Conservation (phyloP, 2,113 vertebrate species). For the Colius striatus region DNA sequence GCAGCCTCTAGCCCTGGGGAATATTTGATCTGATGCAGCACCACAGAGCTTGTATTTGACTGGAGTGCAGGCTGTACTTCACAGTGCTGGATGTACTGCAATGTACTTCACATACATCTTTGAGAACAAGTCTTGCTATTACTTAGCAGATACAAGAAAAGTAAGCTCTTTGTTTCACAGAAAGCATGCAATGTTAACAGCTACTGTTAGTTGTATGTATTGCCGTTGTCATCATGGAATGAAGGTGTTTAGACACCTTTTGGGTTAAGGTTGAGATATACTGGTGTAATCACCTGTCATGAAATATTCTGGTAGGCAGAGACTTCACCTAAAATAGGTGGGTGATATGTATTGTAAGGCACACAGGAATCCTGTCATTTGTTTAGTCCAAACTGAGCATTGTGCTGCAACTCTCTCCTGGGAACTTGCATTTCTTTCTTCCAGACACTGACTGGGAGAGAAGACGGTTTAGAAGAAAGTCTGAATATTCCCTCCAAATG, state of each 20-base stretch:
- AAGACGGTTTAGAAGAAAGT: background rate
- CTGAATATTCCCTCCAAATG: background rate
- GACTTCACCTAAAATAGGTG: background rate
- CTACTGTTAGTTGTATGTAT: background rate
- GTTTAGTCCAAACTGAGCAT: background rate
- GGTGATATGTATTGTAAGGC: fast-evolving
- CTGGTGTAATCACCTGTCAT: background rate
- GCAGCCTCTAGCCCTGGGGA: background rate
- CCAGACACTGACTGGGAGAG: background rate
- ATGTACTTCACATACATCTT: background rate
- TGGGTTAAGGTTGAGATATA: background rate
- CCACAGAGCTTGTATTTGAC: background rate
- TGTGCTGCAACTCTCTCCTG: background rate
- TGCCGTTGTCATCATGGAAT: background rate
- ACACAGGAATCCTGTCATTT: background rate
- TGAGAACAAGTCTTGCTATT: background rate
- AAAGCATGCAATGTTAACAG: background rate
- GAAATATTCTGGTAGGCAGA: background rate
- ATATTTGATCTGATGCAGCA: background rate
- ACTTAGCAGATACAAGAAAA: background rate
- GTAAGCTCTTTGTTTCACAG: background rate
- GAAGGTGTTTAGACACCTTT: background rate
- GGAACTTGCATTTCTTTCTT: background rate
- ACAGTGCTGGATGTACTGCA: background rate
- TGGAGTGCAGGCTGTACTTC: background rate